Percentiles rank a stretch among this genome's conserved stretches.
These are phyloP conservation scores for Drosophila pseudoananassae DNA, from an alignment of 1,140 invertebrate species.

Conservation along the genomic window DNA sequence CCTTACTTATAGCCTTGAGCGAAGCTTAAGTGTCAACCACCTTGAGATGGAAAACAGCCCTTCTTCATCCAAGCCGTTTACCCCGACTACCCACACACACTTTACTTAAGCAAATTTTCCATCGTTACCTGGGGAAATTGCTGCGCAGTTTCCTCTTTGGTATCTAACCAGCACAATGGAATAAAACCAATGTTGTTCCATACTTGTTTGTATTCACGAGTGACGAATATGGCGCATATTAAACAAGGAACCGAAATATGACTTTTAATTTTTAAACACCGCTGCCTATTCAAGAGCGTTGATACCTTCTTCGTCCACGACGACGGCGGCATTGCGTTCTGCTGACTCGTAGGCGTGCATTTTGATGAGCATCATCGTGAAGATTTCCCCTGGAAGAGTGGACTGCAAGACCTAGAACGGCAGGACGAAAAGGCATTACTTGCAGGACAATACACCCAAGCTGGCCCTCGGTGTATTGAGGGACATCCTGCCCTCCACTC, in stretches of 20 bases:
- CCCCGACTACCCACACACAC: neutral
- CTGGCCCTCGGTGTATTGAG: too few species aligned
- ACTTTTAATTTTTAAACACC: neutral
- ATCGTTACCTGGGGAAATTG: neutral
- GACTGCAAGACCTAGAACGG: slow-evolving; percentile 92
- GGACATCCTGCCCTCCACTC: too few species aligned
- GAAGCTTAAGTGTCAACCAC: neutral
- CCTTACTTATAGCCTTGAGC: too few species aligned
- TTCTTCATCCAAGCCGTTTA: neutral
- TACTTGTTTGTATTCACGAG: neutral
- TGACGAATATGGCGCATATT: neutral
- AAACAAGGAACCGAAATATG: neutral
- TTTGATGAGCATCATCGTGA: slow-evolving; percentile 92
- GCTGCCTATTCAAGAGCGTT: slow-evolving; percentile 6
- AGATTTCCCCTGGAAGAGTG: slow-evolving; percentile 95
- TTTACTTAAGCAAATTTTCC: neutral
- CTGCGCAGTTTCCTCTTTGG: neutral
- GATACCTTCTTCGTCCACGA: slow-evolving; percentile 6
- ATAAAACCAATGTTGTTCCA: neutral
- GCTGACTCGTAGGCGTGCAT: slow-evolving; percentile 85
- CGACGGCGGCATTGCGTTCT: neutral
- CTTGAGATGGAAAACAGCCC: neutral
- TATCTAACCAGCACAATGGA: neutral
- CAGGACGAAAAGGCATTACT: neutral
- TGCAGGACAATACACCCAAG: neutral